Base-by-base conservation (phyloP, 1,140 invertebrate species). In the Scaptomyza pallida region DNA sequence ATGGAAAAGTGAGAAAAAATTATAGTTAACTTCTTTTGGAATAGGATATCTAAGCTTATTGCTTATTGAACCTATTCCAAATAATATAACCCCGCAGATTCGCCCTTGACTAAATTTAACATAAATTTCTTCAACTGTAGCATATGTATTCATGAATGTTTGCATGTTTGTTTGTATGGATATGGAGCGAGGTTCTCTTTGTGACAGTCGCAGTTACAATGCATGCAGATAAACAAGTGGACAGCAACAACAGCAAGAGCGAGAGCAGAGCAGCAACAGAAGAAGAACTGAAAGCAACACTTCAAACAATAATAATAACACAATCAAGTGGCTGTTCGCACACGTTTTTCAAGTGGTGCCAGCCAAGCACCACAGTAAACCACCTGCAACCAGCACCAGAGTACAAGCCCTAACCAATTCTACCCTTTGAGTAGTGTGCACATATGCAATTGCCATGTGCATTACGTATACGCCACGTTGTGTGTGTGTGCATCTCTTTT, bases 231-330 rank as follows among this genome's bases (percentile, higher is more conserved):
- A 85, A 85, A 81, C 73, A 85, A 85, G 62, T 17, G 55, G 48
- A 37, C 33, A 37, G 26, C 26, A 37, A 37, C 12, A 37, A n/a
- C 33, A 37, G n/a, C 48, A 54, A 10, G n/a, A n/a, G n/a, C 59
- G 72, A 78, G 45, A 75, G 67, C 45, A 45, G 19, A 19, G n/a
- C 12, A 37, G 33, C 33, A 37, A 37, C 33, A 37, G 9, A 4
- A 30, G 13, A 52, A 26, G 45, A 77, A 70, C 57, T 65, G 73
- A 70, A 65, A 71, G 74, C 82, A 81, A 86, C 81, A 86, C 81
- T 86, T 88, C 77, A 86, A 86, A 86, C 81, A 86, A 86, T 86
- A 86, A 86, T 86, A 86, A 86, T 86, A 86, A 86, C 81, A 86
- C 81, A 86, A 86, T 86, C 81, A 86, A 86, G 81, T 86, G 81